Base-by-base conservation (phyloP, 2,797 vertebrate genomes). In the Dallia pectoralis region DNA sequence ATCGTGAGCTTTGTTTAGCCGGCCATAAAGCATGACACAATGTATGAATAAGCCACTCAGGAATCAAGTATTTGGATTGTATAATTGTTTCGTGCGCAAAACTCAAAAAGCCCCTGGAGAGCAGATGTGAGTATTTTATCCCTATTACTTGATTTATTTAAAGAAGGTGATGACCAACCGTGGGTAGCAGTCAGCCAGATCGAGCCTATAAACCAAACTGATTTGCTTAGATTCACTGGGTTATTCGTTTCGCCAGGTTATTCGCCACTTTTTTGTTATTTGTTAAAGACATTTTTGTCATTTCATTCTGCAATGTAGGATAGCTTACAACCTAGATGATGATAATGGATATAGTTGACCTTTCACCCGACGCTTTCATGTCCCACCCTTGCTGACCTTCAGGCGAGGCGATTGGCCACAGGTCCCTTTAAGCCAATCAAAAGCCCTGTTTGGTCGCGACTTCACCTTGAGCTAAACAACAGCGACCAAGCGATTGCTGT, bases 401-500 rank as follows among this genome's bases (percentile, higher is more conserved):
- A 77, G 84, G 77, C 80, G 79, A 83, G 84, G 74, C 77, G 82
- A 79, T 76, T 67, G 75, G 77, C 78, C 78, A 77, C 74, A 81
- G 79, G 79, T 75, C 69, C 70, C 81, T 74, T 67, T 62, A 69
- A 66, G 68, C 71, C 72, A 65, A 68, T 67, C 75, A 53, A 15
- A 32, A 27, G 14, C 51, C 40, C 14, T 16, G 15, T 25, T 29
- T 40, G 9, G 15, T 77, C 29, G 25, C 7, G 32, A 65, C 30
- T 36, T 59, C 25, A 25, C 53, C 53, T 83, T 79, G 83, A 81
- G 85, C 89, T 75, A 81, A 81, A 82, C 64, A 33, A 83, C 79
- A 83, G 83, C 84, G 82, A 82, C 78, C 85, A 80, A n/a, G 82
- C 85, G 89, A 91, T 92, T 91, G 92, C 91, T 91, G 91, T 86